Conservation (phyloP, 2,888 invertebrate genomes). For the Acanthosepion esculentum region DNA sequence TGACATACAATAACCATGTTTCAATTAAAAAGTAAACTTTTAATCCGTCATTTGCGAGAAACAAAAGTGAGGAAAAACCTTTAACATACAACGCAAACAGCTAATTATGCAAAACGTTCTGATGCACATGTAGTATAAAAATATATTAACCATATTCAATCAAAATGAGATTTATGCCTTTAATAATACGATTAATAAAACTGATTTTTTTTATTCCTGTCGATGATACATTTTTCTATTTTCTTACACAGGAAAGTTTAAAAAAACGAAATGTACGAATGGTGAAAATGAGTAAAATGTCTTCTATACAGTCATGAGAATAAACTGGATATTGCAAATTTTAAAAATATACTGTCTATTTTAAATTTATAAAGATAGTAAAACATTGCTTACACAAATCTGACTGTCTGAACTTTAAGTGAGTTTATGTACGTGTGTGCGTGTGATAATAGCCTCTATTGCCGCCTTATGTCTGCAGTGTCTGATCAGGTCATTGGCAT, state of each 20-base stretch:
- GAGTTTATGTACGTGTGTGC: neutral
- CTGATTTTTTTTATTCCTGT: too few species aligned
- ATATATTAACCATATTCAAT: too few species aligned
- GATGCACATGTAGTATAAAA: too few species aligned
- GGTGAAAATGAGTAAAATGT: neutral
- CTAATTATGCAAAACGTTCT: too few species aligned
- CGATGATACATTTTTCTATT: too few species aligned
- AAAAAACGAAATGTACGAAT: neutral
- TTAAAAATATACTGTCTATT: neutral
- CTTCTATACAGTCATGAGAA: neutral
- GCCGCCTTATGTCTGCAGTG: neutral
- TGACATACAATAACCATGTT: too few species aligned
- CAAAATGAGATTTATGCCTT: too few species aligned
- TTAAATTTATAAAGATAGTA: neutral
- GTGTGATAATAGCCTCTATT: neutral
- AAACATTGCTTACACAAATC: neutral
- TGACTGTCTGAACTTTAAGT: neutral
- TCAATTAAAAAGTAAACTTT: too few species aligned
- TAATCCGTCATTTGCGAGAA: too few species aligned
- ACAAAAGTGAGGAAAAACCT: too few species aligned
- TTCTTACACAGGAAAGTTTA: neutral
- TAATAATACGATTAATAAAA: too few species aligned
- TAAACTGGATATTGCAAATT: neutral
- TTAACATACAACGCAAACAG: too few species aligned
- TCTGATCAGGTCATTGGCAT: neutral